These are phyloP conservation scores for Anas platyrhynchos DNA, from an alignment of 2,113 vertebrate species.

Conservation along the genomic window DNA sequence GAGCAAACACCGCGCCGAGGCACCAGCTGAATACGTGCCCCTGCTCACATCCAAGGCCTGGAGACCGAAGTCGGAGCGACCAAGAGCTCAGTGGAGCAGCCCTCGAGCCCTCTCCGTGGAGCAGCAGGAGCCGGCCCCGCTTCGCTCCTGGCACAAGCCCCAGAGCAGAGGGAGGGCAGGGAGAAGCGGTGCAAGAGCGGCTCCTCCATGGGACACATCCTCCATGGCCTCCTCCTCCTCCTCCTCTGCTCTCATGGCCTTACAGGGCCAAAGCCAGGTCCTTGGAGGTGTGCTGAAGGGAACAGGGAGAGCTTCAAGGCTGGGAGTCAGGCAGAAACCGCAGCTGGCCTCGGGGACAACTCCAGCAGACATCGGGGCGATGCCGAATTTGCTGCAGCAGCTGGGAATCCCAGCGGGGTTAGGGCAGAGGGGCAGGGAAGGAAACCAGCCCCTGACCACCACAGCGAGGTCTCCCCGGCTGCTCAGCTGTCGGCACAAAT, in stretches of 20 bases:
- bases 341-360: neutral
- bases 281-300: fast-evolving
- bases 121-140: too few species aligned
- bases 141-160: neutral
- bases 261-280: fast-evolving
- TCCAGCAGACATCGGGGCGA: fast-evolving
- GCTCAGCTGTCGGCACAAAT: neutral
- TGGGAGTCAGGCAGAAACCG: neutral
- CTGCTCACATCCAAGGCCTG: neutral
- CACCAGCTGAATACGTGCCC: neutral
- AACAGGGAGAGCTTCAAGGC: neutral
- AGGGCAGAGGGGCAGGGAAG: neutral
- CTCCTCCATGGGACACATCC: neutral
- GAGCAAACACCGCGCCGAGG: neutral
- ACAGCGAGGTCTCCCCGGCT: fast-evolving
- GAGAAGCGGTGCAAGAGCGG: neutral
- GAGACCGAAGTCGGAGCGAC: neutral
- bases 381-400: neutral
- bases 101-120: fast-evolving
- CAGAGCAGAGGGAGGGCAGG: neutral
- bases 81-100: neutral
- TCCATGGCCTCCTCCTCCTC: too few species aligned
- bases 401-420: neutral
- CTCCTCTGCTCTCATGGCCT: fast-evolving
- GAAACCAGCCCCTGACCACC: neutral